Evolutionary conservation across 2,113 vertebrate genomes (phyloP), one percentile per base, ranked within the genome.

Genomic region (Aphelocoma coerulescens): DNA sequence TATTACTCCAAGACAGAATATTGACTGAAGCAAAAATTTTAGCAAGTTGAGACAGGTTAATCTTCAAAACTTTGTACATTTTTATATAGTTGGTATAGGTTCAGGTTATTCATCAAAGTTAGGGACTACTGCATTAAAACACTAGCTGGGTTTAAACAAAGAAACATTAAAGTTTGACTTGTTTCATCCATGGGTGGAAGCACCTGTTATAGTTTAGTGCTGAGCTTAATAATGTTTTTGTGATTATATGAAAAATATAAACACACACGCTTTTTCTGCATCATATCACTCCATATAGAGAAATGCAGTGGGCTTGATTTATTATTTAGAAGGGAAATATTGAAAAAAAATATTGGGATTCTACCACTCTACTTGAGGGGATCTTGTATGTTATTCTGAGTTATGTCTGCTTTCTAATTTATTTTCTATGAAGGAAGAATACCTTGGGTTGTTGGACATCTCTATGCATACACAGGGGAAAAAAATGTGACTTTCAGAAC

Each of bases 261-360:
- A 75, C 54, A 82, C 61, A 71, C 11, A 89, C 44, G 32, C 16
- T 79, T 95, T 90, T 91, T 91, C 72, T 86, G 37, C 44, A 75
- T 69, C 16, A 4, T 81, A 78, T 80, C 14, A 43, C 87, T 85
- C 80, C n/a, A 19, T 61, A 74, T 22, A 85, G 80, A 95, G 62
- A 61, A 95, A 85, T 76, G 58, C 71, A 87, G 41, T n/a, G 58
- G 77, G 49, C 88, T 93, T 95, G 91, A 96, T 95, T 96, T 96
- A 96, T 97, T 97, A 96, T 96, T 96, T 95, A 95, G 92, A 65
- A 93, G 96, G 86, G 35, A 93, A 96, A 95, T 96, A 94, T 92
- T 97, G 93, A 92, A 94, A 90, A 94, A 95, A 96, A 94, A 39
- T 66, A 96, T 93, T 93, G 91, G 79, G 95, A 85, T 92, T 92